Percentiles rank a stretch among this genome's conserved stretches.
Conservation (phyloP, 2,888 invertebrate species). For the Plagiodera versicolora region DNA sequence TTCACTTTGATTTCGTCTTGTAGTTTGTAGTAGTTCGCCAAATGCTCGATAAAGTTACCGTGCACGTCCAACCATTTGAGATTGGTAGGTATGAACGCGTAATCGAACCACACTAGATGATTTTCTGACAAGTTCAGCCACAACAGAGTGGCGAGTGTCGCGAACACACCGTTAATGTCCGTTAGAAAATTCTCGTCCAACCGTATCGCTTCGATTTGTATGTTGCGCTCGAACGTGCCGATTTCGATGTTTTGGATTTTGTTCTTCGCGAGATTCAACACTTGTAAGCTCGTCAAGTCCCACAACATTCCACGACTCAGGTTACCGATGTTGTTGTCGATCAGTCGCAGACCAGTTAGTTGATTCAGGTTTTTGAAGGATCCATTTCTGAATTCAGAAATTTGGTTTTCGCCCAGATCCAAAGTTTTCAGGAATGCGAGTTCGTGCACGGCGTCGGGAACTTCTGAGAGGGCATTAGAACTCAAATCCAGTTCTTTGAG, state of each 20-base stretch:
- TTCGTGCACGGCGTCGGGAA: slow-evolving; percentile 82
- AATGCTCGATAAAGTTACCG: slow-evolving; percentile 83
- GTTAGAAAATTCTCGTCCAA: slow-evolving; percentile 86
- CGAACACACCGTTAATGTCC: slow-evolving; percentile 88
- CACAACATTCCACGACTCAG: slow-evolving; percentile 83
- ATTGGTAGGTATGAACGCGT: slow-evolving; percentile 87
- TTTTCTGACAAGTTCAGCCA: slow-evolving; percentile 90
- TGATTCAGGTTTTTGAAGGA: slow-evolving; percentile 85
- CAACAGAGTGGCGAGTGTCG: slow-evolving; percentile 79
- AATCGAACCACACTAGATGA: slow-evolving; percentile 91
- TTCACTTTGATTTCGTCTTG: slow-evolving; percentile 80
- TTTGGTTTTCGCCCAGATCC: slow-evolving; percentile 90
- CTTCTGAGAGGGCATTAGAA: slow-evolving; percentile 78
- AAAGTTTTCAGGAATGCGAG: slow-evolving; percentile 82
- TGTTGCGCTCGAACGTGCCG: slow-evolving; percentile 80
- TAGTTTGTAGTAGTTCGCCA: slow-evolving; percentile 86
- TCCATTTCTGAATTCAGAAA: slow-evolving; percentile 79
- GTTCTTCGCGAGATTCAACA: slow-evolving; percentile 87
- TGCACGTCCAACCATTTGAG: slow-evolving; percentile 90
- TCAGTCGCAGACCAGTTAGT: slow-evolving; percentile 82
- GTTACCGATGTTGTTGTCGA: slow-evolving; percentile 88
- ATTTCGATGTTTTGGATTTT: slow-evolving; percentile 83
- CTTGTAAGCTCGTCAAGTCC: slow-evolving; percentile 81
- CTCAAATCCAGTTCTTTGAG: slow-evolving; percentile 87
- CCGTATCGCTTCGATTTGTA: slow-evolving; percentile 81